Evolutionary conservation across 2,888 invertebrate species (phyloP).

Genomic region (Caenorhabditis uteleia): DNA sequence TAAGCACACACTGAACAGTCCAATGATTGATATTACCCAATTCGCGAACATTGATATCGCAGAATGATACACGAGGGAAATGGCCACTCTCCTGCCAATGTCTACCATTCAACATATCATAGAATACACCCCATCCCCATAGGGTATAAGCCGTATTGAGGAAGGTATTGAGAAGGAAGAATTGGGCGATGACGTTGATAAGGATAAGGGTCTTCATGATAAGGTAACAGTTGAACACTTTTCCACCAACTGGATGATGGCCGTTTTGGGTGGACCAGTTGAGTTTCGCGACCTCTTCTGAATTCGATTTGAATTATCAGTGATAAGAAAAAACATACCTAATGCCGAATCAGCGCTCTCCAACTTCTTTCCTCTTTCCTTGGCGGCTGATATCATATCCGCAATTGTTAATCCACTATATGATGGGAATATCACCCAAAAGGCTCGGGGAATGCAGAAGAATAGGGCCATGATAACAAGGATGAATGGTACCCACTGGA

Average conservation of each 20-base stretch:
- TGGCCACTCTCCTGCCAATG: slow-evolving; percentile 69
- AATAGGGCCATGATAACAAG: slow-evolving; percentile 59
- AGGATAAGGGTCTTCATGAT: slow-evolving; percentile 49
- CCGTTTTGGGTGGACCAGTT: not conserved
- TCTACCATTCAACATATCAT: slow-evolving; percentile 64
- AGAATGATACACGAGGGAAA: slow-evolving; percentile 68
- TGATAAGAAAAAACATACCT: not conserved
- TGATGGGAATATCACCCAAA: slow-evolving; percentile 52
- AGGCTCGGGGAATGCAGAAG: slow-evolving; percentile 53
- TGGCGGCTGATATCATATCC: slow-evolving; percentile 32
- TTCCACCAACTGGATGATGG: too few relatives aligned
- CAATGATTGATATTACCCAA: slow-evolving; percentile 58
- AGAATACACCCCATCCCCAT: slow-evolving; percentile 69
- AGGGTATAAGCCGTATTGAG: slow-evolving; percentile 58
- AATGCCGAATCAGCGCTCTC: slow-evolving; percentile 21
- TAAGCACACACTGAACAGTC: slow-evolving; percentile 68
- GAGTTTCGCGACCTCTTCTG: not conserved
- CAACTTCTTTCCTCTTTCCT: slow-evolving; percentile 15
- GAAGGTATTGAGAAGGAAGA: slow-evolving; percentile 56
- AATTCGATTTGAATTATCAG: not conserved
- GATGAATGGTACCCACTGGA: slow-evolving; percentile 69
- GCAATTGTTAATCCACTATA: slow-evolving; percentile 46
- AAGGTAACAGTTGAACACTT: slow-evolving; percentile 50
- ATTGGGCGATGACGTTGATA: slow-evolving; percentile 45
- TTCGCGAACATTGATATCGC: slow-evolving; percentile 64